These are phyloP conservation scores for Argyresthia albistria DNA, from an alignment of 2,888 invertebrate genomes.

Conservation along the genomic window DNA sequence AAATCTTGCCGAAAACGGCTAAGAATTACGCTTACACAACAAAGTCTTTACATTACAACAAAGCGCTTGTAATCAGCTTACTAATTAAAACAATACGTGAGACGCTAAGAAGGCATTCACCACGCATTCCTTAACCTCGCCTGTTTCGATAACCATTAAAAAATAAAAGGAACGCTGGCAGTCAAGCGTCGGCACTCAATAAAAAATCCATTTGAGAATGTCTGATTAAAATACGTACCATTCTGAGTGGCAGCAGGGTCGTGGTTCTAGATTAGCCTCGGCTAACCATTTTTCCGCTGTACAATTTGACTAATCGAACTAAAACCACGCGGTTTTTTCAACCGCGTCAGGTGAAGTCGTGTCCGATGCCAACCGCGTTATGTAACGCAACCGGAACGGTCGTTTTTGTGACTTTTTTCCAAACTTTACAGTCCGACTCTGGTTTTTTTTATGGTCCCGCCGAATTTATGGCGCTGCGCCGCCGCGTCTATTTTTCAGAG, in stretches of 20 bases:
- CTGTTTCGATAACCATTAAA: slow-evolving; percentile 18
- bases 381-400: slow-evolving; percentile 8
- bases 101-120: slow-evolving; percentile 2
- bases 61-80: slow-evolving; percentile 13
- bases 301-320: slow-evolving; percentile 33
- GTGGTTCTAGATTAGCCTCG: slow-evolving; percentile 60
- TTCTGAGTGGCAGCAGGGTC: slow-evolving; percentile 28
- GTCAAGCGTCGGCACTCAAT: slow-evolving; percentile 22
- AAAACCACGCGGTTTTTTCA: slow-evolving; percentile 24
- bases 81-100: slow-evolving; percentile 7
- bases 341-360: slow-evolving; percentile 23
- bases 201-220: slow-evolving; percentile 55
- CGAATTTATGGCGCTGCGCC: neutral
- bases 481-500: slow-evolving; percentile 13
- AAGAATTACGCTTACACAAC: no score
- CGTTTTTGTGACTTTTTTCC: slow-evolving; percentile 5
- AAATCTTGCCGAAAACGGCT: no score
- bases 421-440: slow-evolving; percentile 5
- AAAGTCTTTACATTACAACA: slow-evolving; percentile 6
- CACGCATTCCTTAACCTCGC: slow-evolving; percentile 6
- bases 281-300: slow-evolving; percentile 38
- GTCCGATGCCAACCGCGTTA: slow-evolving; percentile 2
- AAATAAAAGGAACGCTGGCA: slow-evolving; percentile 27
- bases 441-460: slow-evolving; percentile 1
- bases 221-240: slow-evolving; percentile 57